A percentile compares a stretch with the other conserved stretches of the same genome.
These are phyloP conservation scores for Phenganax subtilis DNA, from an alignment of 92 coral and sea anemone genomes.

Conservation along the genomic window DNA sequence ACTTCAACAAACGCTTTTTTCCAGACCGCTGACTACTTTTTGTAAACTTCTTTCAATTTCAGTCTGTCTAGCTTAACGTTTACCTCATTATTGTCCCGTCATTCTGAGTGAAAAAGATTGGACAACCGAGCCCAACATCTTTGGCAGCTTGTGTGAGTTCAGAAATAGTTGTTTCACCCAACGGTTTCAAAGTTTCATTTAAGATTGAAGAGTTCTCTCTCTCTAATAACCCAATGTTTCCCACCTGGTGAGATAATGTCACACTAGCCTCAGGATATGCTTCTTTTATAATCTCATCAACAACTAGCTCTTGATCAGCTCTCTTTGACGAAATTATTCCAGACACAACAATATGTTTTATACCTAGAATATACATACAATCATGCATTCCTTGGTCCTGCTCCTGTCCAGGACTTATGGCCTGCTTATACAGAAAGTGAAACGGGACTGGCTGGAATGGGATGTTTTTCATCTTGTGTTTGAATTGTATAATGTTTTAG, in stretches of 20 bases:
- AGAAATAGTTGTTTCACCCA: slow-evolving; percentile 59
- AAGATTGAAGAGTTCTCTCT: slow-evolving; percentile 91
- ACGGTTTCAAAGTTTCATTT: slow-evolving; percentile 84
- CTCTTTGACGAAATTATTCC: slow-evolving; percentile 82
- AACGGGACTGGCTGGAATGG: too few relatives aligned
- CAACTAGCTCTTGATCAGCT: slow-evolving; percentile 64
- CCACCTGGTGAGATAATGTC: slow-evolving; percentile 80
- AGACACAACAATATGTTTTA: slow-evolving; percentile 63
- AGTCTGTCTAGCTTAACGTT: too few relatives aligned
- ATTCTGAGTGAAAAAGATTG: slow-evolving; percentile 87
- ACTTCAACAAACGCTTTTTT: too few relatives aligned
- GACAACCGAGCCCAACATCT: slow-evolving; percentile 60
- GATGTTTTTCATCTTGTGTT: too few relatives aligned
- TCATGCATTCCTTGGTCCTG: too few relatives aligned
- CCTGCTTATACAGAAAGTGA: too few relatives aligned
- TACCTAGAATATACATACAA: slow-evolving; percentile 41
- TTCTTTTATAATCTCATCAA: slow-evolving; percentile 52
- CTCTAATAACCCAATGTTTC: slow-evolving; percentile 70
- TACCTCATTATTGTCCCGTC: slow-evolving; percentile 93
- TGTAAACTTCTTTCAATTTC: too few relatives aligned
- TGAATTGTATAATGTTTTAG: too few relatives aligned
- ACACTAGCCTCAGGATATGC: slow-evolving; percentile 63
- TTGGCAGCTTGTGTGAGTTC: slow-evolving; percentile 65
- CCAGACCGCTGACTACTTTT: too few relatives aligned
- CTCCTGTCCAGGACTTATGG: too few relatives aligned